Evolutionary conservation across 64 coral and sea anemone species (phyloP).

Genomic region (Astreopora myriophthalma): DNA sequence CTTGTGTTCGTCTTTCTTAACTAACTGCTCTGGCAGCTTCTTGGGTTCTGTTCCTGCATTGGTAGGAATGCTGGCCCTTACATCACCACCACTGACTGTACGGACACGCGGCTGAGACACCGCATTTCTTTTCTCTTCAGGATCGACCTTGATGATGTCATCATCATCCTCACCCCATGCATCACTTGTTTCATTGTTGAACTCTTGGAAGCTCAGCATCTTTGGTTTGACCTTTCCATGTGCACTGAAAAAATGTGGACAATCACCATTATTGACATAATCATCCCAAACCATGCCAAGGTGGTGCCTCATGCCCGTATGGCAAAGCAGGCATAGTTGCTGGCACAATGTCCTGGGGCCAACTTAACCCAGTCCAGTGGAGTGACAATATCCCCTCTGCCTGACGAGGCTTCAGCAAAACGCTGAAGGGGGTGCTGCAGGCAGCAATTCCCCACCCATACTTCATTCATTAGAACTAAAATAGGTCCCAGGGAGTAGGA

Average conservation of each 20-base stretch:
- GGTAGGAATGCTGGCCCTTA: constrained; percentile 73
- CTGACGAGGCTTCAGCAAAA: too few relatives aligned
- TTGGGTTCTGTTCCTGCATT: constrained; percentile 41
- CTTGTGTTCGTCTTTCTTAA: constrained; percentile 66
- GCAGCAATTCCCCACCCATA: too few relatives aligned
- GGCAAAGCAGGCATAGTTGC: too few relatives aligned
- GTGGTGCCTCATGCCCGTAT: too few relatives aligned
- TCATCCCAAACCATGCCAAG: too few relatives aligned
- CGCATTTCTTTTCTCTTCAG: constrained; percentile 10
- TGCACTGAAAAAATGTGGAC: neutral
- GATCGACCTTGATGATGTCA: constrained; percentile 71
- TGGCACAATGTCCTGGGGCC: too few relatives aligned
- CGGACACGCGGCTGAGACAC: constrained; percentile 9
- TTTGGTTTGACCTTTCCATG: constrained; percentile 74
- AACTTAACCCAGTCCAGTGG: too few relatives aligned
- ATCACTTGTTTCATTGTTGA: constrained; percentile 90
- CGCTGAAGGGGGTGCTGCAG: too few relatives aligned
- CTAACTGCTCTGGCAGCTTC: constrained; percentile 16
- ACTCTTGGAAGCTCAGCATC: constrained; percentile 85
- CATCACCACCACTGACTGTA: constrained; percentile 86
- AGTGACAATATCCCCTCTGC: too few relatives aligned
- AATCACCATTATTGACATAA: neutral
- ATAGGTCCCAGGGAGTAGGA: too few relatives aligned
- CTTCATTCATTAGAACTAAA: too few relatives aligned
- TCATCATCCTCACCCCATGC: constrained; percentile 96